These are phyloP conservation scores for Periophthalmodon schlosseri DNA, from an alignment of 2,113 vertebrate species.

Conservation along the genomic window DNA sequence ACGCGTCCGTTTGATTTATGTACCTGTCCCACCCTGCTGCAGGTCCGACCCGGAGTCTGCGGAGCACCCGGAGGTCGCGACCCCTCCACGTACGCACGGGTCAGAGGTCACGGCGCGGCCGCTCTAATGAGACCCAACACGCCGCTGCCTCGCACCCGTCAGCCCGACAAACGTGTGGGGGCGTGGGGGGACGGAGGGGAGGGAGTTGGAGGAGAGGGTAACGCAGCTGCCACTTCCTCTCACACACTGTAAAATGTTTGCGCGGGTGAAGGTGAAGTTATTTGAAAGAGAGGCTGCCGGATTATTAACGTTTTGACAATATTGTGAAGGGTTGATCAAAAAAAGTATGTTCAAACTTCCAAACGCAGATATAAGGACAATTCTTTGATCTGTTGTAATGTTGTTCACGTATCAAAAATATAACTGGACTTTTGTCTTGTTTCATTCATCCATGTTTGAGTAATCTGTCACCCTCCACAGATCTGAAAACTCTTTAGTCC, in stretches of 20 bases:
- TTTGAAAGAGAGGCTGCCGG: too few relatives aligned
- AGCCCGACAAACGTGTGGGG: slow-evolving; percentile 36
- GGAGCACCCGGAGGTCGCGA: slow-evolving; percentile 59
- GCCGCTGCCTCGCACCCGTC: slow-evolving; percentile 57
- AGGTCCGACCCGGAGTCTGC: slow-evolving; percentile 57
- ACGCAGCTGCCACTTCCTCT: slow-evolving; percentile 66
- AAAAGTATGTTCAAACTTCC: too few relatives aligned
- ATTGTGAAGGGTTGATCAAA: too few relatives aligned
- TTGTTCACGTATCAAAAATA: too few relatives aligned
- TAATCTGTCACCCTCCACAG: too few relatives aligned
- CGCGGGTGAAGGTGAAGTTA: too few relatives aligned
- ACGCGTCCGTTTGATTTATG: slow-evolving; percentile 66
- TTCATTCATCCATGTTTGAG: too few relatives aligned
- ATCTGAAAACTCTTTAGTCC: too few relatives aligned
- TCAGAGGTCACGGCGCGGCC: slow-evolving; percentile 55
- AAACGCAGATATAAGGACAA: too few relatives aligned
- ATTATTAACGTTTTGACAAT: too few relatives aligned
- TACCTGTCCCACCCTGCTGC: slow-evolving; percentile 56
- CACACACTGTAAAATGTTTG: not conserved
- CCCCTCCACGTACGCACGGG: slow-evolving; percentile 44
- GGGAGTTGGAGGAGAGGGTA: slow-evolving; percentile 12
- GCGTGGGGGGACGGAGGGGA: slow-evolving; percentile 13
- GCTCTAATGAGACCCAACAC: slow-evolving; percentile 67
- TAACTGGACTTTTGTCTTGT: too few relatives aligned
- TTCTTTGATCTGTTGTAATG: too few relatives aligned